These are phyloP conservation scores for Rhinoderma darwinii DNA, from an alignment of 2,113 vertebrate species.

Conservation along the genomic window DNA sequence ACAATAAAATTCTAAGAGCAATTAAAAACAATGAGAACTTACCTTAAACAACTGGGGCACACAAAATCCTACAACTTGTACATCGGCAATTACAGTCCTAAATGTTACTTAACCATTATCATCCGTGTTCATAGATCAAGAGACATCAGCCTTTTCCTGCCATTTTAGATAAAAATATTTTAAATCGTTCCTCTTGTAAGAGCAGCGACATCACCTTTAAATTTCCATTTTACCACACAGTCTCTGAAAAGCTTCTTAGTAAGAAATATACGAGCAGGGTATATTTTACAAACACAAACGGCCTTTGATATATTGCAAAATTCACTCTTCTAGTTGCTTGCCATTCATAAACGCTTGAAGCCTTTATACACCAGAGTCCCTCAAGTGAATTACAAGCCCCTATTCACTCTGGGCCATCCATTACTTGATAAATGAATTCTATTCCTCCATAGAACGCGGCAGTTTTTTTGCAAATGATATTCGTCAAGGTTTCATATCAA, in stretches of 20 bases:
- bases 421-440: slow-evolving; percentile 47
- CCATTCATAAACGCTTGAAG: slow-evolving; percentile 50
- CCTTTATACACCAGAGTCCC: slow-evolving; percentile 54
- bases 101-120: not conserved
- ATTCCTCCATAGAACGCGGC: slow-evolving; percentile 48
- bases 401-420: slow-evolving; percentile 10
- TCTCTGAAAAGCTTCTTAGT: slow-evolving; percentile 37
- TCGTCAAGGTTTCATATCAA: slow-evolving; percentile 49
- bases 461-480: slow-evolving; percentile 26
- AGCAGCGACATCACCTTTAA: not conserved
- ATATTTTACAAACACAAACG: slow-evolving; percentile 55
- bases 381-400: slow-evolving; percentile 46
- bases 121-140: not conserved
- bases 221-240: not conserved
- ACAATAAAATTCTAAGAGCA: not conserved
- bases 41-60: no score
- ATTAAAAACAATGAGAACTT: no score
- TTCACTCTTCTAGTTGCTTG: slow-evolving; percentile 59
- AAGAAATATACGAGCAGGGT: slow-evolving; percentile 41
- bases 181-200: not conserved
- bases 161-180: not conserved
- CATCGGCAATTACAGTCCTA: not conserved
- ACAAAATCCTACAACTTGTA: not conserved
- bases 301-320: slow-evolving; percentile 56
- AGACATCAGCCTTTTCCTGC: not conserved